Evolutionary conservation across 2,888 invertebrate species (phyloP).

Genomic region (Branchipolynoe longqiensis): DNA sequence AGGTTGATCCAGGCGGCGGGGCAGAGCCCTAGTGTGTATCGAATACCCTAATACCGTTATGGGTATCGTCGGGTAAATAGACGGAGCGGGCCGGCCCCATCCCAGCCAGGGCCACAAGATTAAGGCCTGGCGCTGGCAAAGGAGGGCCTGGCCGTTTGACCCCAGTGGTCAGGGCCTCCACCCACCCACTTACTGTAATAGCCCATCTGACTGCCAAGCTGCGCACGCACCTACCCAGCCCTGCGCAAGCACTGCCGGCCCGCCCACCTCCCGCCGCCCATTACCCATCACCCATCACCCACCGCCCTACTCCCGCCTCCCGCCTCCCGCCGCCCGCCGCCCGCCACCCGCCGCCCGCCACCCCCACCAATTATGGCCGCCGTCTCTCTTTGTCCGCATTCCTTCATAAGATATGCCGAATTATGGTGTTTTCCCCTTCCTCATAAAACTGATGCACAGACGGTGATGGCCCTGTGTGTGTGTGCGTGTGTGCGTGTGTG

Average conservation of each 20-base stretch:
- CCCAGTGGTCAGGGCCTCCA: conserved; percentile 29
- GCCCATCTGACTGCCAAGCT: conserved; percentile 41
- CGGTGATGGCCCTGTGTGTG: not conserved
- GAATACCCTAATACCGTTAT: conserved; percentile 55
- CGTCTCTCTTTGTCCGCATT: conserved; percentile 17
- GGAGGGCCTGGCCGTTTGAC: conserved; percentile 48
- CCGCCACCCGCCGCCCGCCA: not conserved
- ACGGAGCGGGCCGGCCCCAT: not conserved
- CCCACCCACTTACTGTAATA: conserved; percentile 55
- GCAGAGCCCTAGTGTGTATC: conserved; percentile 11
- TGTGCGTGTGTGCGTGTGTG: no score
- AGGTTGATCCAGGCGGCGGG: conserved; percentile 46
- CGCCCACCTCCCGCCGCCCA: not conserved
- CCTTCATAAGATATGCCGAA: conserved; percentile 12
- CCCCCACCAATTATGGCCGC: not conserved
- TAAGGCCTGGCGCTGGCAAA: conserved; percentile 20
- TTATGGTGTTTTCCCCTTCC: not conserved
- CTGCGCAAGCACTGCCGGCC: not conserved
- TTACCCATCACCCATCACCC: no score
- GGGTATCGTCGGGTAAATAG: conserved; percentile 54
- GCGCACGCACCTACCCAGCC: not conserved
- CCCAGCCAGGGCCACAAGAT: not conserved
- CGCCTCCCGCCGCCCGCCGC: not conserved
- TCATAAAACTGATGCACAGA: not conserved
- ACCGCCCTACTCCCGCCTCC: not conserved